Conservation (phyloP, 2,888 invertebrate genomes). For the Rhogogaster chlorosoma region DNA sequence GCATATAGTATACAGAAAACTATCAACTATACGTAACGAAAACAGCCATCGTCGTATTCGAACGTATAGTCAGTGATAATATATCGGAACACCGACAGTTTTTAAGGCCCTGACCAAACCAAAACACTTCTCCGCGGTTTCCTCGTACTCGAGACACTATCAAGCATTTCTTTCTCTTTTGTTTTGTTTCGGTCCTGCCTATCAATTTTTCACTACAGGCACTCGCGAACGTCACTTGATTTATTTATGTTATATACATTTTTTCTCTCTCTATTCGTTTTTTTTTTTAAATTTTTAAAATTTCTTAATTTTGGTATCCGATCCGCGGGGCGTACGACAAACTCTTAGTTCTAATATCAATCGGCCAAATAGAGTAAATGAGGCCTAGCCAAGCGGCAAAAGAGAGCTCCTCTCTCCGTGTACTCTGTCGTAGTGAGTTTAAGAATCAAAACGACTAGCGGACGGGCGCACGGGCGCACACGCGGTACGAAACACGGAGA, state of each 20-base stretch:
- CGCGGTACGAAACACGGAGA: constrained; percentile 72
- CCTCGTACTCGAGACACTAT: constrained; percentile 3
- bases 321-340: background rate
- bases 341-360: background rate
- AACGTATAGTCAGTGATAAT: background rate
- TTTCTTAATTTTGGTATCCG: constrained; percentile 9
- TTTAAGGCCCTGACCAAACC: background rate
- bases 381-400: constrained; percentile 31
- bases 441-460: constrained; percentile 51
- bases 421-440: constrained; percentile 47
- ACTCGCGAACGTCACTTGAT: background rate
- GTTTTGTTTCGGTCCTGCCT: background rate
- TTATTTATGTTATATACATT: background rate
- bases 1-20: background rate
- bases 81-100: background rate
- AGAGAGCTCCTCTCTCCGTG: constrained; percentile 45
- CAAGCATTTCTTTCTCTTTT: background rate
- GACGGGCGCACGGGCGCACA: constrained; percentile 62
- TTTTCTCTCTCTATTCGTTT: background rate
- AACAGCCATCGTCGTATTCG: constrained; percentile 24
- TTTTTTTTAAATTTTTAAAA: background rate
- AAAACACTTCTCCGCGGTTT: constrained; percentile 12
- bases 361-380: constrained; percentile 11
- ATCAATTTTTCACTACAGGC: background rate
- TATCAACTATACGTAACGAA: constrained; percentile 1